phyloP scores from a whole-genome alignment of 2,113 vertebrate species.

The Girardinichthys multiradiatus region DNA sequence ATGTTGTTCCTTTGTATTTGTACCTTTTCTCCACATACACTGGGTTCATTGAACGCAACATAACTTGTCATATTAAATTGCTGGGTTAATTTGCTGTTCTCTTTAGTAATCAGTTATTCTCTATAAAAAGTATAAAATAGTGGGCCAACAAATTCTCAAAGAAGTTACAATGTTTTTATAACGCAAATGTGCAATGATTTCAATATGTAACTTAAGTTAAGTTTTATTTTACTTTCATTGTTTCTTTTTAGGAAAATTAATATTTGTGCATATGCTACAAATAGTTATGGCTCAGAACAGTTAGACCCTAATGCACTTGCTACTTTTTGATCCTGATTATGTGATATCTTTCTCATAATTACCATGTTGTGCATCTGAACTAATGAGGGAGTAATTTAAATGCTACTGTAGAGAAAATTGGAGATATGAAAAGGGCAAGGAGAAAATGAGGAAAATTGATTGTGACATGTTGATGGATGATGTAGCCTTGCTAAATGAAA shows the following conservation, averaged over 20 bases:
- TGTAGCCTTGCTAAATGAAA: conserved; percentile 3
- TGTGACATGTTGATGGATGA: background rate
- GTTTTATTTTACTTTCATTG: background rate
- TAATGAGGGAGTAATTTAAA: conserved; percentile 1
- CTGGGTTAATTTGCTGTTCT: background rate
- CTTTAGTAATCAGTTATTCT: background rate
- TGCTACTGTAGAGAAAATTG: background rate
- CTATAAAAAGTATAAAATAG: no score
- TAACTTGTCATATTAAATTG: no score
- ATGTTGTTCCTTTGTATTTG: background rate
- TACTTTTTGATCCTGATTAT: background rate
- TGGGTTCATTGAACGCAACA: no score
- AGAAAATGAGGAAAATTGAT: background rate
- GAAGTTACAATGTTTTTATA: no score
- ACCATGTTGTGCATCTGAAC: background rate
- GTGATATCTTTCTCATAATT: background rate
- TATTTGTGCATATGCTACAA: background rate
- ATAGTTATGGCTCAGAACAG: background rate
- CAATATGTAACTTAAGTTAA: no score
- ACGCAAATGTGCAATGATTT: no score
- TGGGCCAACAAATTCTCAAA: no score
- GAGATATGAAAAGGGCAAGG: background rate
- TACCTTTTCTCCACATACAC: background rate
- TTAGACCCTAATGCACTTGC: background rate
- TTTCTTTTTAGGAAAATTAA: background rate